phyloP scores from a whole-genome alignment of 2,797 vertebrate genomes.

The Galaxias olidus region DNA sequence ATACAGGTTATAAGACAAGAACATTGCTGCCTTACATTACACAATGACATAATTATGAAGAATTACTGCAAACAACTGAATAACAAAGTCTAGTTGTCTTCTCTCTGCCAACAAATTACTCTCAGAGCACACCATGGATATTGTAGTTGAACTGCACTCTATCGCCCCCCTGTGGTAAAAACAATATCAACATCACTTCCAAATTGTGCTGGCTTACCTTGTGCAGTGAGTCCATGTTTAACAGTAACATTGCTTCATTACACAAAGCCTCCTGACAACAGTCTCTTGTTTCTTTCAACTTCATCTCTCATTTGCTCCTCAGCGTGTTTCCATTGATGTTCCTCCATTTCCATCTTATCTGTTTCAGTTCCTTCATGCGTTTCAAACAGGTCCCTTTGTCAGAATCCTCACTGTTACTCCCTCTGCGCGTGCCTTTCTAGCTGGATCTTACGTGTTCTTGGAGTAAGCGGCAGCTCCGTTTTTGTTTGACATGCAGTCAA shows the following conservation, averaged over 20 bases:
- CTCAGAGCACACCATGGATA: no score
- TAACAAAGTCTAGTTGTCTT: not conserved
- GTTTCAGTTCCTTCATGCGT: constrained; percentile 35
- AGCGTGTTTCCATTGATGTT: constrained; percentile 39
- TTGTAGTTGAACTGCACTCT: not conserved
- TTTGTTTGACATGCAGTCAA: constrained; percentile 33
- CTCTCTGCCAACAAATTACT: no score
- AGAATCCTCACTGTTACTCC: constrained; percentile 40
- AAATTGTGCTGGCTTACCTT: constrained; percentile 22
- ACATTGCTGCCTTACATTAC: no score
- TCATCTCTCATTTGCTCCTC: constrained; percentile 49
- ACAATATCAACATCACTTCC: not conserved
- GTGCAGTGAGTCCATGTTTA: constrained; percentile 18
- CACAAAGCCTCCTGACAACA: constrained; percentile 45
- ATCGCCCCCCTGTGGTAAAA: not conserved
- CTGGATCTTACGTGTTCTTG: constrained; percentile 28
- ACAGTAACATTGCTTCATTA: constrained; percentile 28
- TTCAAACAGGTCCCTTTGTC: constrained; percentile 29
- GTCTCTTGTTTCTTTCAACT: constrained; percentile 32
- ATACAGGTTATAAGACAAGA: no score
- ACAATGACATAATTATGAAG: constrained; percentile 7
- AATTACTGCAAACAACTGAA: constrained; percentile 5
- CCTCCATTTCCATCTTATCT: constrained; percentile 40
- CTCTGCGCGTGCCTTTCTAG: constrained; percentile 18
- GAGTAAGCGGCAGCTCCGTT: constrained; percentile 36